These are phyloP conservation scores for Sceliomorpha sp. DNA, from an alignment of 2,888 invertebrate genomes.

Conservation along the genomic window DNA sequence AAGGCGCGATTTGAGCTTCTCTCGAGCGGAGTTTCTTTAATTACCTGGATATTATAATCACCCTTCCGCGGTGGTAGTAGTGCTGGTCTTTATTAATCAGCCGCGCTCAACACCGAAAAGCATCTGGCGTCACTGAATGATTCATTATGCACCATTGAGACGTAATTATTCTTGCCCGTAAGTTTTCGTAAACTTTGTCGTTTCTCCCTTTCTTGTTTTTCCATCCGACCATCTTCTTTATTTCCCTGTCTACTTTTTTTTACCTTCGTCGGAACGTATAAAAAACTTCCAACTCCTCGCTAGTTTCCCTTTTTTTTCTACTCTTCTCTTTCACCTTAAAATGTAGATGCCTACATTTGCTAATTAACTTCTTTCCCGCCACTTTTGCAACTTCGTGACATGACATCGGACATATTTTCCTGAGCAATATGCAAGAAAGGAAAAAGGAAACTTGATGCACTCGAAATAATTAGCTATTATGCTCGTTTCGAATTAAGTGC, in stretches of 20 bases:
- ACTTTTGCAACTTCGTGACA: slow-evolving; percentile 16
- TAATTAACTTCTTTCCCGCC: slow-evolving; percentile 25
- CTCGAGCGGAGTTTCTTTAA: slow-evolving; percentile 23
- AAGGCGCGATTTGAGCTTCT: neutral
- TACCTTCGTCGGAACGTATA: slow-evolving; percentile 34
- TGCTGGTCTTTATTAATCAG: slow-evolving; percentile 35
- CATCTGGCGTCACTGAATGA: slow-evolving; percentile 34
- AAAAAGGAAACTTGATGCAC: no score
- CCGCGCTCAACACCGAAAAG: slow-evolving; percentile 14
- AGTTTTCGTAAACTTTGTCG: slow-evolving; percentile 39
- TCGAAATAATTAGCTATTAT: no score
- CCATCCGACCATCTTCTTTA: slow-evolving; percentile 12
- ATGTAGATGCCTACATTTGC: slow-evolving; percentile 29
- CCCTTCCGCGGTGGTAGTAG: slow-evolving; percentile 22
- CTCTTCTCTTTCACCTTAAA: slow-evolving; percentile 25
- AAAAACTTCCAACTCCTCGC: slow-evolving; percentile 27
- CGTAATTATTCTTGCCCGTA: slow-evolving; percentile 43
- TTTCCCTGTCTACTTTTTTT: slow-evolving; percentile 36
- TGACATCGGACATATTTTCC: slow-evolving; percentile 10
- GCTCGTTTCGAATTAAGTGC: no score
- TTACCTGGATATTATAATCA: slow-evolving; percentile 42
- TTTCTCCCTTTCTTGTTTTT: slow-evolving; percentile 18
- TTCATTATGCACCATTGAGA: slow-evolving; percentile 52
- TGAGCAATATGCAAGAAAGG: no score
- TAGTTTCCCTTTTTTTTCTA: slow-evolving; percentile 17